phyloP scores from a whole-genome alignment of 2,797 vertebrate genomes.

The Todus mexicanus region DNA sequence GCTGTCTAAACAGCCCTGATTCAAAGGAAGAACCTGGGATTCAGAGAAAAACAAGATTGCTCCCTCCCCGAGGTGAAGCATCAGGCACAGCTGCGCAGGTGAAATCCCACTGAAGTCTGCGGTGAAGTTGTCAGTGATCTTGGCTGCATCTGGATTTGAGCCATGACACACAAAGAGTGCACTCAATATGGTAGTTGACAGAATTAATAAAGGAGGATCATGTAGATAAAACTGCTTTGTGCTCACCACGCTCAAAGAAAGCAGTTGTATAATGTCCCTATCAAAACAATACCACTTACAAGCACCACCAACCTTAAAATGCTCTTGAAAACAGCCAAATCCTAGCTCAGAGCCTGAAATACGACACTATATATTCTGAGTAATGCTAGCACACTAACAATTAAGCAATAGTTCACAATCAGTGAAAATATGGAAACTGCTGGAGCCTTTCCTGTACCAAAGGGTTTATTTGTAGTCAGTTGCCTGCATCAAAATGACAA shows the following conservation, averaged over 20 bases:
- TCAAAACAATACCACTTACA: background rate
- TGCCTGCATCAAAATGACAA: background rate
- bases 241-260: background rate
- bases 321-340: background rate
- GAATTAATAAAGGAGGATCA: constrained; percentile 32
- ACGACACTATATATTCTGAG: background rate
- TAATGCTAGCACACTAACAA: background rate
- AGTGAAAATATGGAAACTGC: background rate
- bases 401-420: background rate
- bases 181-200: background rate
- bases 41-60: background rate
- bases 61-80: background rate
- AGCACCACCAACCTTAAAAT: background rate
- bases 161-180: background rate
- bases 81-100: constrained; percentile 42
- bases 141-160: constrained; percentile 21
- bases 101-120: background rate
- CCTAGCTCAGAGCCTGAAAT: background rate
- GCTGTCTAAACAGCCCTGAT: background rate
- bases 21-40: background rate
- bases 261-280: background rate
- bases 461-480: constrained; percentile 3
- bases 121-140: background rate
- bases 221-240: background rate
- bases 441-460: background rate